Conservation (phyloP, 2,888 invertebrate species). For the Thera britannica region DNA sequence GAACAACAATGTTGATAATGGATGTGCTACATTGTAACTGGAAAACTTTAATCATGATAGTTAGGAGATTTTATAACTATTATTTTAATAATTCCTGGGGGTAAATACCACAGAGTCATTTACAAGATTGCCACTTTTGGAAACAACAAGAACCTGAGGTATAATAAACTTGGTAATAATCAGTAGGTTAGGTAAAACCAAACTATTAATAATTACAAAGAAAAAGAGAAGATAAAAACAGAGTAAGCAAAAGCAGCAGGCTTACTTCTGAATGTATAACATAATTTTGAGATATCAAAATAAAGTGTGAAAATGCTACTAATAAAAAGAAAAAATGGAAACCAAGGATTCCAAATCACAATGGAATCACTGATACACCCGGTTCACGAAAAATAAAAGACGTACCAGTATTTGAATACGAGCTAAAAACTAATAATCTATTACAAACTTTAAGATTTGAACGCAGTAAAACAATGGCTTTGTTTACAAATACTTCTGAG, state of each 20-base stretch:
- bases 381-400: not conserved
- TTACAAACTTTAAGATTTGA: not conserved
- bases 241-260: no score
- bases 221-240: no score
- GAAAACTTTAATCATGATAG: slow-evolving; percentile 40
- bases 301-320: not conserved
- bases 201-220: not conserved
- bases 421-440: not conserved
- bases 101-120: not conserved
- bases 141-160: not conserved
- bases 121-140: not conserved
- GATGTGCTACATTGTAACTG: slow-evolving; percentile 60
- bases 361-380: no score
- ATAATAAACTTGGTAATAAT: not conserved
- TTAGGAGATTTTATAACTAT: slow-evolving; percentile 23
- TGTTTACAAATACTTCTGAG: not conserved
- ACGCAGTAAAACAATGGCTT: slow-evolving; percentile 17
- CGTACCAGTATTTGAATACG: not conserved
- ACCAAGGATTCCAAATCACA: no score
- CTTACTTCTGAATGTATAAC: no score
- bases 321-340: not conserved
- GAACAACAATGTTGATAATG: slow-evolving; percentile 71
- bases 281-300: no score
- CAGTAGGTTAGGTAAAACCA: not conserved
- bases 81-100: slow-evolving; percentile 20